phyloP scores from a whole-genome alignment of 2,113 vertebrate genomes.

The Actinemys pallida region DNA sequence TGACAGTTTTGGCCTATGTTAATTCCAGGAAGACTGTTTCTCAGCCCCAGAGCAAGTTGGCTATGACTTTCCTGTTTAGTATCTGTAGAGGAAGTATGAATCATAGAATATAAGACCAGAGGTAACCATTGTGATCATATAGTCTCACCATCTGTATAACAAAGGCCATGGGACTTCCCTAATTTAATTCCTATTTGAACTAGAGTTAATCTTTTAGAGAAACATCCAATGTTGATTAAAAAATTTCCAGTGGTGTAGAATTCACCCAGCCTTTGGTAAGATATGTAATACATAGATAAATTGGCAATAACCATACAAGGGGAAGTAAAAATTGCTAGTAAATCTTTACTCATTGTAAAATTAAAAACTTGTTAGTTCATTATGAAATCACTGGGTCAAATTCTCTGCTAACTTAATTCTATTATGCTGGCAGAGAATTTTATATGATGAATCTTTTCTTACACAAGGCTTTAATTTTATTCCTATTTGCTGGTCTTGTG shows the following conservation, averaged over 20 bases:
- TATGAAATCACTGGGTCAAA: not conserved
- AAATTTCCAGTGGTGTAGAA: not conserved
- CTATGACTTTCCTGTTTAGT: not conserved
- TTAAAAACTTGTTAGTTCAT: not conserved
- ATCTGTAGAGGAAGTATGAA: not conserved
- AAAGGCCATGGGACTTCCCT: not conserved
- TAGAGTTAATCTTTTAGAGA: not conserved
- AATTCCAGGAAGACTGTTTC: not conserved
- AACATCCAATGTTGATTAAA: not conserved
- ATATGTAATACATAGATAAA: not conserved
- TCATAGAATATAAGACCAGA: not conserved
- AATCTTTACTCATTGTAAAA: not conserved
- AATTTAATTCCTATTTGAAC: not conserved
- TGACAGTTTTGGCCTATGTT: not conserved
- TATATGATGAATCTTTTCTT: slow-evolving; percentile 8
- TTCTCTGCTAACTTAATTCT: not conserved
- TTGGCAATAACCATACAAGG: not conserved
- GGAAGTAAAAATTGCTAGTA: not conserved
- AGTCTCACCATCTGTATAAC: not conserved
- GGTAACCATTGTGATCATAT: not conserved
- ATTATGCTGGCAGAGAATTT: not conserved
- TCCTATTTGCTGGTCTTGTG: slow-evolving; percentile 22
- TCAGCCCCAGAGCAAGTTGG: not conserved
- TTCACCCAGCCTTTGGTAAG: not conserved
- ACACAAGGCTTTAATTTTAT: slow-evolving; percentile 67